phyloP scores from a whole-genome alignment of 2,797 vertebrate genomes.

The Manis crassicaudata region DNA sequence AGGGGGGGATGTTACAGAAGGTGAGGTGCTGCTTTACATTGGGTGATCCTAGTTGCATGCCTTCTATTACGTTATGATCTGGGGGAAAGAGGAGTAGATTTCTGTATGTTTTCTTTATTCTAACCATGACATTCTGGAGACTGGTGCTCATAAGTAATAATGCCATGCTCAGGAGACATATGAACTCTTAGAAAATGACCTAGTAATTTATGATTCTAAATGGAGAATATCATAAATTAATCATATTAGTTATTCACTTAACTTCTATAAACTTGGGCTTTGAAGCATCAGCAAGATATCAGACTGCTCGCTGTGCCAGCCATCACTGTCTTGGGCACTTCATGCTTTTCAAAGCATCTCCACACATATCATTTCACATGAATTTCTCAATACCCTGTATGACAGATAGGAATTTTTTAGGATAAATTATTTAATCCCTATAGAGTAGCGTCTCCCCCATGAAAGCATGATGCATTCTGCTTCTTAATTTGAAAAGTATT shows the following conservation, averaged over 20 bases:
- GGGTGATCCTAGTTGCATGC: not conserved
- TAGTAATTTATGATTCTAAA: not conserved
- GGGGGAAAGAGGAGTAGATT: not conserved
- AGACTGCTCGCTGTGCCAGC: conserved; percentile 5
- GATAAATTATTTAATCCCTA: not conserved
- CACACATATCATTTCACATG: not conserved
- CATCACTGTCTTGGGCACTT: not conserved
- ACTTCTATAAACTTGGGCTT: not conserved
- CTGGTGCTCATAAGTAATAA: not conserved
- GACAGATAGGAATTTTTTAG: conserved; percentile 2
- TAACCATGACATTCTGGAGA: not conserved
- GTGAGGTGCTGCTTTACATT: not conserved
- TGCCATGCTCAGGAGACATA: not conserved
- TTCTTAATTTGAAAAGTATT: conserved; percentile 7
- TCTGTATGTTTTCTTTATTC: conserved; percentile 23
- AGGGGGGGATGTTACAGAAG: not conserved
- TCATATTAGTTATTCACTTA: conserved; percentile 19
- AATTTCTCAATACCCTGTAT: not conserved
- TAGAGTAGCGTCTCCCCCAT: not conserved
- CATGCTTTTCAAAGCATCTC: conserved; percentile 5
- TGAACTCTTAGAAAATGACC: not conserved
- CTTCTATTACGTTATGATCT: not conserved
- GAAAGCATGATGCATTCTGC: not conserved
- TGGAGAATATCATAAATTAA: conserved; percentile 1
- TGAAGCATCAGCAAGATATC: conserved; percentile 40